Conservation (phyloP, 2,797 vertebrate genomes). For the Apogon hyalosoma region DNA sequence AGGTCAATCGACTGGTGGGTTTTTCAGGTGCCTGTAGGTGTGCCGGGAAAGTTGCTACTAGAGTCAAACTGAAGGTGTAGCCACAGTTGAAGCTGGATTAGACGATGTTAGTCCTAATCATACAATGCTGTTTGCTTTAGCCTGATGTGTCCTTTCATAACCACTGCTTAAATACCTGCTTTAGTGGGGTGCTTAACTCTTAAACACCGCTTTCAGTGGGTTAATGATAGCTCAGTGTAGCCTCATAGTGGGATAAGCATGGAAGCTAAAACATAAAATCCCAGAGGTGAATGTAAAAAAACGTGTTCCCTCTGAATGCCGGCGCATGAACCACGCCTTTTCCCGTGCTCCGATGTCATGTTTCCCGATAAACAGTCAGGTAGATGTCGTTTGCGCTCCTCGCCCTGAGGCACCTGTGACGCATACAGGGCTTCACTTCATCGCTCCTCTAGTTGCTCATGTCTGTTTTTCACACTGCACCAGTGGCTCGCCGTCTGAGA, state of each 20-base stretch:
- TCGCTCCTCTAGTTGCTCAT: conserved; percentile 28
- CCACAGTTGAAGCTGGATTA: conserved; percentile 20
- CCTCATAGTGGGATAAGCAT: background rate
- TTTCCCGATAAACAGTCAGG: conserved; percentile 48
- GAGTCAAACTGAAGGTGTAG: conserved; percentile 5
- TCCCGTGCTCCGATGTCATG: conserved; percentile 22
- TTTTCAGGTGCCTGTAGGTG: no score
- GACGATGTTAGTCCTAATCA: conserved; percentile 24
- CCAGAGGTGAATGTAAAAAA: conserved; percentile 5
- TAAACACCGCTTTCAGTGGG: conserved; percentile 30
- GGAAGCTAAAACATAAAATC: conserved; percentile 14
- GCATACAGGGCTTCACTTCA: conserved; percentile 6
- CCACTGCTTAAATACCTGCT: conserved; percentile 17
- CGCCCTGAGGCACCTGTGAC: conserved; percentile 45
- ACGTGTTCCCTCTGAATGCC: conserved; percentile 4
- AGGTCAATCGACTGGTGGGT: no score
- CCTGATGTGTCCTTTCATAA: conserved; percentile 21
- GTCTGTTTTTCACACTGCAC: conserved; percentile 40
- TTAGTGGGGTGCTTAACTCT: conserved; percentile 12
- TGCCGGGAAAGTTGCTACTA: background rate
- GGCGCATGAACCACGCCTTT: conserved; percentile 37
- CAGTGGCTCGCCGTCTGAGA: conserved; percentile 24
- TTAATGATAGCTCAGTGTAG: conserved; percentile 20
- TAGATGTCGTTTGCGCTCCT: conserved; percentile 18
- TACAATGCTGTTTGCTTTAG: conserved; percentile 10